phyloP scores from a whole-genome alignment of 2,888 invertebrate species.

The Troilus luridus region DNA sequence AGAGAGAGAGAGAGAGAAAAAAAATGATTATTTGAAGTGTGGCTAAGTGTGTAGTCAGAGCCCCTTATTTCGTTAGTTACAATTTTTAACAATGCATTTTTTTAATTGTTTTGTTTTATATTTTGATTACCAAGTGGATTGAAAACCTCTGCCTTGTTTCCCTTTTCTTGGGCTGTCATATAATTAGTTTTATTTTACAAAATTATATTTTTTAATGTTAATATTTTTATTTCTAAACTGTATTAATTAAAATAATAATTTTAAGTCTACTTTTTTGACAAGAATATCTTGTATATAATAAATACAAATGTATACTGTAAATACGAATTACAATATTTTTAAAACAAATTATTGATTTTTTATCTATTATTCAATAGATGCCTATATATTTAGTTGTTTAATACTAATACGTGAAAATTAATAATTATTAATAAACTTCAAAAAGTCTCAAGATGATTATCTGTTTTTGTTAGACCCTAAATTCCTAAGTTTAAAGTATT shows the following conservation, averaged over 20 bases:
- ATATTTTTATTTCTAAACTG: neutral
- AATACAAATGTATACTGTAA: too few relatives aligned
- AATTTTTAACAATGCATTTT: constrained; percentile 35
- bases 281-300: neutral
- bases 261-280: neutral
- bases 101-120: neutral
- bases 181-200: neutral
- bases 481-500: neutral
- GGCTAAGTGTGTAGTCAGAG: constrained; percentile 54
- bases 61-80: constrained; percentile 36
- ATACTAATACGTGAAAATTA: too few relatives aligned
- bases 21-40: constrained; percentile 47
- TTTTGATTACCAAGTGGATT: constrained; percentile 37
- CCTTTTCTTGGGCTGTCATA: constrained; percentile 33
- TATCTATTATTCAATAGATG: too few relatives aligned
- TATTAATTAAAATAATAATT: neutral
- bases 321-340: neutral
- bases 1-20: constrained; percentile 44
- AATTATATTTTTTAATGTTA: neutral
- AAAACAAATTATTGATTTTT: neutral
- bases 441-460: neutral
- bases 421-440: neutral
- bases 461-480: neutral
- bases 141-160: constrained; percentile 42
- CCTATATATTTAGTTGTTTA: too few relatives aligned